Evolutionary conservation across 1,140 invertebrate species (phyloP).

Genomic region (Tribolium madens): DNA sequence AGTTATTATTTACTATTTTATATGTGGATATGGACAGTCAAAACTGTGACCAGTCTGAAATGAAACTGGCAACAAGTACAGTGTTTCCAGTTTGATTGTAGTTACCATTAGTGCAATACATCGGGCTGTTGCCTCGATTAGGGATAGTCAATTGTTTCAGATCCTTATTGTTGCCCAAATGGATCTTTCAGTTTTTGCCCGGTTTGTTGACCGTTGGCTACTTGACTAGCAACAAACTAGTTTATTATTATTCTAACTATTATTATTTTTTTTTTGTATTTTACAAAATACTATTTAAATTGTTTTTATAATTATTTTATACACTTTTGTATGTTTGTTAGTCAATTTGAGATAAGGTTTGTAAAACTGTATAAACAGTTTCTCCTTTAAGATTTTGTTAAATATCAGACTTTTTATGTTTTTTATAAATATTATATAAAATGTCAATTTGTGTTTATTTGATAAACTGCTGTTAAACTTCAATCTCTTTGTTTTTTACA

Average conservation of each 20-base stretch:
- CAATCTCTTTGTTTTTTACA: slow-evolving; percentile 47
- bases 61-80: slow-evolving; percentile 45
- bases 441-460: slow-evolving; percentile 64
- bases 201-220: slow-evolving; percentile 59
- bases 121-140: slow-evolving; percentile 62
- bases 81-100: slow-evolving; percentile 54
- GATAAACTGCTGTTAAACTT: slow-evolving; percentile 64
- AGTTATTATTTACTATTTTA: slow-evolving; percentile 60
- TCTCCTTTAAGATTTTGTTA: slow-evolving; percentile 65
- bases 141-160: slow-evolving; percentile 65
- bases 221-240: slow-evolving; percentile 65
- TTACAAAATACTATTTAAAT: slow-evolving; percentile 63
- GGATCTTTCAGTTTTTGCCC: slow-evolving; percentile 61
- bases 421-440: slow-evolving; percentile 66
- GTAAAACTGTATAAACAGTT: slow-evolving; percentile 61
- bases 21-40: slow-evolving; percentile 53
- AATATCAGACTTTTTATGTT: slow-evolving; percentile 65
- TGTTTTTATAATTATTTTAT: slow-evolving; percentile 66
- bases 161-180: slow-evolving; percentile 62
- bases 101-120: slow-evolving; percentile 67
- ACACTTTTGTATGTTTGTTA: slow-evolving; percentile 66
- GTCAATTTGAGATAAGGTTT: slow-evolving; percentile 62
- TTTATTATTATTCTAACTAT: slow-evolving; percentile 42
- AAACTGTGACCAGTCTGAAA: slow-evolving; percentile 47
- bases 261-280: slow-evolving; percentile 55